Evolutionary conservation across 1,140 invertebrate species (phyloP).

Genomic region (Megalonaias nervosa): DNA sequence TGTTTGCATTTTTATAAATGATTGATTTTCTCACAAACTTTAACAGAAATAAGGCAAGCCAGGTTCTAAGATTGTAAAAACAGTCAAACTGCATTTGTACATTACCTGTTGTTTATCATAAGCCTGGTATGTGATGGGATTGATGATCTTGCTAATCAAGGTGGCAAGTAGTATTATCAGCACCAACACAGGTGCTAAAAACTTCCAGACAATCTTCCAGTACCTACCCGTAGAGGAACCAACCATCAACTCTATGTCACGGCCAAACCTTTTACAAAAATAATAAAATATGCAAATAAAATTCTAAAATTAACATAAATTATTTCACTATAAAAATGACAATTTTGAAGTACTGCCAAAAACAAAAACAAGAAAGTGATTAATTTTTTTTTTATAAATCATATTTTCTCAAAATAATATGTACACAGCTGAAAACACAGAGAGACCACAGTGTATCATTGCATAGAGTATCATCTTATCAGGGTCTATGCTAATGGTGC

Average conservation of each 20-base stretch:
- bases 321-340: background rate
- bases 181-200: slow-evolving; percentile 59
- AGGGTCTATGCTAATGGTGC: too few species aligned
- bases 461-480: too few species aligned
- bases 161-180: slow-evolving; percentile 50
- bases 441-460: too few species aligned
- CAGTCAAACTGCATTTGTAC: too few species aligned
- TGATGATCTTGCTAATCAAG: slow-evolving; percentile 54
- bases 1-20: too few species aligned
- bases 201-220: slow-evolving; percentile 63
- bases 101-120: slow-evolving; percentile 40
- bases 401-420: too few species aligned
- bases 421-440: too few species aligned
- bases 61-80: too few species aligned
- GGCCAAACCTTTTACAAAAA: slow-evolving; percentile 56
- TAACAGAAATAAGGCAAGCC: too few species aligned
- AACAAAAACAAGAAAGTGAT: too few species aligned
- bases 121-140: slow-evolving; percentile 55
- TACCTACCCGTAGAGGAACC: slow-evolving; percentile 50
- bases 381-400: too few species aligned
- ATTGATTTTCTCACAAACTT: too few species aligned
- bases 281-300: background rate
- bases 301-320: background rate
- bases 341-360: background rate
- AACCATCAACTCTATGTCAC: slow-evolving; percentile 66